phyloP scores from a whole-genome alignment of 1,140 invertebrate genomes.

The Zophobas morio region DNA sequence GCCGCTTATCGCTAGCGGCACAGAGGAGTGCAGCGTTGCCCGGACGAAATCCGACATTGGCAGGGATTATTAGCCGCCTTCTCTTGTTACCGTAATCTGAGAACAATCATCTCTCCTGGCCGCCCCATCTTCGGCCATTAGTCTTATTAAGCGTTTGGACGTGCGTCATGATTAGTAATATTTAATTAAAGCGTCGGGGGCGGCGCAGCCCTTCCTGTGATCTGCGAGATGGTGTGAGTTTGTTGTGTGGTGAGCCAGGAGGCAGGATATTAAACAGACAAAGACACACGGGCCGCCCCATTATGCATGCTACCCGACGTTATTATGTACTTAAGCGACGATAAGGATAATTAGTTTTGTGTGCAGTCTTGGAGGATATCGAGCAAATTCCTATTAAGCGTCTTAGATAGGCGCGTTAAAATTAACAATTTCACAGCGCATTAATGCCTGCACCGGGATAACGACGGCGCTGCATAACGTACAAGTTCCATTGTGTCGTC shows the following conservation, averaged over 20 bases:
- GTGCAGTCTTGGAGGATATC: slow-evolving; percentile 55
- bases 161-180: slow-evolving; percentile 32
- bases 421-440: slow-evolving; percentile 61
- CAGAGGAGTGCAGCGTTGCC: slow-evolving; percentile 54
- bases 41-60: slow-evolving; percentile 57
- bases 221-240: slow-evolving; percentile 8
- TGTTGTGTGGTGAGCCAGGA: slow-evolving; percentile 38
- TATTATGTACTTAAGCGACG: slow-evolving; percentile 58
- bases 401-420: slow-evolving; percentile 57
- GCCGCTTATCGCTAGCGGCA: slow-evolving; percentile 55
- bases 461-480: slow-evolving; percentile 40
- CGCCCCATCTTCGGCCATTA: slow-evolving; percentile 36
- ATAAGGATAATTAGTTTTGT: slow-evolving; percentile 61
- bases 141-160: slow-evolving; percentile 30
- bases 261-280: slow-evolving; percentile 56
- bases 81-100: slow-evolving; percentile 56
- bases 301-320: slow-evolving; percentile 55
- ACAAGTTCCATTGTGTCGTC: slow-evolving; percentile 47
- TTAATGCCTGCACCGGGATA: slow-evolving; percentile 44
- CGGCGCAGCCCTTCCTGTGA: slow-evolving; percentile 9
- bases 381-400: slow-evolving; percentile 59
- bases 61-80: slow-evolving; percentile 57
- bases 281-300: slow-evolving; percentile 54
- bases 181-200: slow-evolving; percentile 21
- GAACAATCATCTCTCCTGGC: slow-evolving; percentile 54